A percentile compares a stretch with the other conserved stretches of the same genome.
phyloP scores from a whole-genome alignment of 2,888 invertebrate species.

The Lasioglossum marginatum region DNA sequence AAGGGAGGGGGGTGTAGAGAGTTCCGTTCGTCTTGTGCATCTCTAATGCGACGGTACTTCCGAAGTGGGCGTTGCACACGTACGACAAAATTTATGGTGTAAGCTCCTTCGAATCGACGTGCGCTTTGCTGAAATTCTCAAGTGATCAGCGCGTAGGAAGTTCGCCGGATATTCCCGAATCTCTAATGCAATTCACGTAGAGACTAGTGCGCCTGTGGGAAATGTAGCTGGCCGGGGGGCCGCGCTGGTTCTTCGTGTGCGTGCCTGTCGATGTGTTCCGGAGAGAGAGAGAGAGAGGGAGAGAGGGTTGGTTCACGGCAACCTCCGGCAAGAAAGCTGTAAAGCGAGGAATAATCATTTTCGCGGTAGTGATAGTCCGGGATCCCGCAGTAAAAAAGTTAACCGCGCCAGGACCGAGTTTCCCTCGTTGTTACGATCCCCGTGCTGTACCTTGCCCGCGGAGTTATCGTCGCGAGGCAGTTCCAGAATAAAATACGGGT shows the following conservation, averaged over 20 bases:
- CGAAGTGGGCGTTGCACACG: conserved; percentile 67
- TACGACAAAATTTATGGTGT: conserved; percentile 73
- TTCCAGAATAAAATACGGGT: conserved; percentile 65
- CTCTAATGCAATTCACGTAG: conserved; percentile 75
- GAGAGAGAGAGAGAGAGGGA: not conserved
- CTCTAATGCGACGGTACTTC: conserved; percentile 64
- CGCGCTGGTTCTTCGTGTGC: not conserved
- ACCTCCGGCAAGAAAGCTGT: conserved; percentile 63
- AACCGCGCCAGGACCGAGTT: conserved; percentile 58
- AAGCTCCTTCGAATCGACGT: conserved; percentile 74
- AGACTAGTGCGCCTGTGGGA: conserved; percentile 74
- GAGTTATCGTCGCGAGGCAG: conserved; percentile 60
- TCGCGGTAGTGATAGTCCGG: conserved; percentile 59
- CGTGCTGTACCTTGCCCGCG: conserved; percentile 42
- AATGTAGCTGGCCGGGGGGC: conserved; percentile 60
- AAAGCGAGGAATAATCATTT: conserved; percentile 72
- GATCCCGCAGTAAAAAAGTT: conserved; percentile 60
- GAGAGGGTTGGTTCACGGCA: not conserved
- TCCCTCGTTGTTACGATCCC: conserved; percentile 63
- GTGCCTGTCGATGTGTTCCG: not conserved
- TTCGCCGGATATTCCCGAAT: conserved; percentile 74
- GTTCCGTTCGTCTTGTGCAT: conserved; percentile 60
- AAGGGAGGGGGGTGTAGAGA: not conserved
- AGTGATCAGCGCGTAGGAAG: conserved; percentile 75
- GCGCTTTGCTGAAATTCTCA: conserved; percentile 74